Conservation (phyloP, 64 coral and sea anemone species). For the Orbicella faveolata region DNA sequence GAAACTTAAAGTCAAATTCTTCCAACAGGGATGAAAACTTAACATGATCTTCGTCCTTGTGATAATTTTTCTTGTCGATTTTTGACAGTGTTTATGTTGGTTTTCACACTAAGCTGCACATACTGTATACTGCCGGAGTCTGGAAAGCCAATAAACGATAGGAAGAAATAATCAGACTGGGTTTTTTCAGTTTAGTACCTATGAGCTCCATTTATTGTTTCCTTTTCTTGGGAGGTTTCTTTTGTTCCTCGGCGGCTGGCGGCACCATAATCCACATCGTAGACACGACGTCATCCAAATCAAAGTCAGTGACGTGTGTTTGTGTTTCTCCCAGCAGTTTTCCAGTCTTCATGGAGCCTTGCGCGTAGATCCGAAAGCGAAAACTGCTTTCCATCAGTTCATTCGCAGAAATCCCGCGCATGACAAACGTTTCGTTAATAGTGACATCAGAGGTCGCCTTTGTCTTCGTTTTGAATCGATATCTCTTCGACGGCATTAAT, state of each 20-base stretch:
- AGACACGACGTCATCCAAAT: constrained; percentile 50
- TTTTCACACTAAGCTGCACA: no score
- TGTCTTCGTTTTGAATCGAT: constrained; percentile 65
- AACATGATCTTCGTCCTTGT: no score
- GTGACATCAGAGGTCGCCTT: constrained; percentile 48
- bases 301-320: constrained; percentile 45
- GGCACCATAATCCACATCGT: constrained; percentile 52
- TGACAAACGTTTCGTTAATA: constrained; percentile 55
- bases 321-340: constrained; percentile 52
- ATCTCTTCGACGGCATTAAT: constrained; percentile 52
- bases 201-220: constrained; percentile 1
- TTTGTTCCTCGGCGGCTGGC: constrained; percentile 22
- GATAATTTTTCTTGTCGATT: no score
- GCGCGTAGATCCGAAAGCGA: constrained; percentile 53
- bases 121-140: no score
- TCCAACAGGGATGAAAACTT: no score
- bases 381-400: constrained; percentile 40
- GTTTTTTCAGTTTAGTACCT: background rate
- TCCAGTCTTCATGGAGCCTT: constrained; percentile 47
- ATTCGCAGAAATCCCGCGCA: constrained; percentile 29
- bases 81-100: no score
- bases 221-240: constrained; percentile 22
- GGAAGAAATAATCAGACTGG: background rate
- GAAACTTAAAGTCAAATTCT: no score
- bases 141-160: no score